Evolutionary conservation across 2,113 vertebrate genomes (phyloP).

Genomic region (Eudorcas thomsonii): DNA sequence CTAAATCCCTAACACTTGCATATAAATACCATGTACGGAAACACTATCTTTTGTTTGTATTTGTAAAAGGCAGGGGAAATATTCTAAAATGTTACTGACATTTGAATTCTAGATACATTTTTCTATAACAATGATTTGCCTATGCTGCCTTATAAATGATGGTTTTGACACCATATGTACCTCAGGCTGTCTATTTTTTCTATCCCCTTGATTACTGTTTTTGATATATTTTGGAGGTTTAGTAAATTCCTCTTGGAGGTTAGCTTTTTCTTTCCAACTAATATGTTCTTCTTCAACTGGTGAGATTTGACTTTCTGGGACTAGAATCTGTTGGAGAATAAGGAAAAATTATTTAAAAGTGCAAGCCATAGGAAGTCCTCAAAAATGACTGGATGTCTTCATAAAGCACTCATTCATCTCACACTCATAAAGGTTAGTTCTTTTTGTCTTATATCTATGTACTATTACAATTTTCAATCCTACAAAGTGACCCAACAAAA

Average conservation of each 20-base stretch:
- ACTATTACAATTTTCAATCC: not conserved
- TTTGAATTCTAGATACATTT: not conserved
- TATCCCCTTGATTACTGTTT: conserved; percentile 41
- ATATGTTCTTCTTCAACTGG: conserved; percentile 57
- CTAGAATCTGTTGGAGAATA: conserved; percentile 79
- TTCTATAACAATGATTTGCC: not conserved
- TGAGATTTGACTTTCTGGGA: conserved; percentile 91
- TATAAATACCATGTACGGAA: not conserved
- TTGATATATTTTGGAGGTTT: conserved; percentile 43
- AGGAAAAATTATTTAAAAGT: not conserved
- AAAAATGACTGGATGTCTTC: not conserved
- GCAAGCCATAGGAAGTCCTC: not conserved
- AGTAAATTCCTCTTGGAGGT: conserved; percentile 48
- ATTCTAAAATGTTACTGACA: not conserved
- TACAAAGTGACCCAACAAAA: not conserved
- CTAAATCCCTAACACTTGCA: not conserved
- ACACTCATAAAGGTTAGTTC: not conserved
- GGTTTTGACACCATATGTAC: conserved; percentile 56
- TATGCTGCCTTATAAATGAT: not conserved
- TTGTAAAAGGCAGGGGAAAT: not conserved
- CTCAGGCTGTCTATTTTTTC: conserved; percentile 55
- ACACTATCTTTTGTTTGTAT: not conserved
- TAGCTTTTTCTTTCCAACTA: conserved; percentile 72
- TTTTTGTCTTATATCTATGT: not conserved
- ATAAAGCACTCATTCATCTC: not conserved